Evolutionary conservation across 2,113 vertebrate genomes (phyloP), one percentile per base, ranked within the genome.

Genomic region (Zapus hudsonius): DNA sequence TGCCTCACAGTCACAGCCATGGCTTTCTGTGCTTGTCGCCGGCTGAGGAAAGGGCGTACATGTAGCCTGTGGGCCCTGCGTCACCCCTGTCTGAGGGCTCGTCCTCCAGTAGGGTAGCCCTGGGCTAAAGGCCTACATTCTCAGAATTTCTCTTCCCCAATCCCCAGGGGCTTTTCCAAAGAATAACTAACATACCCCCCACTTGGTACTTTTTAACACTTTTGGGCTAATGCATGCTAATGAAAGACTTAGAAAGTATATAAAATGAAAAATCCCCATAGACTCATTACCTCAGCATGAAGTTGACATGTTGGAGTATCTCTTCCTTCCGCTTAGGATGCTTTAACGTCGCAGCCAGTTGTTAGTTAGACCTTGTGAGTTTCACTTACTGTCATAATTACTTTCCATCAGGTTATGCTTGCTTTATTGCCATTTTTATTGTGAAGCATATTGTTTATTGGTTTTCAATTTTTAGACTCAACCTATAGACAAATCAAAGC

Each of bases 401-500:
- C 79, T 81, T 91, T 64, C 20, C 40, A 38, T 64, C 79, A 82
- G 31, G 16, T 84, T 75, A 47, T 0, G 59, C n/a, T 57, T 89
- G 63, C 52, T 78, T 92, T 85, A 3, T 79, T 66, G 89, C 47
- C 8, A 27, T 82, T 72, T 66, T 83, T 64, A 73, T 84, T 84
- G 86, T 29, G n/a, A 44, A 64, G 61, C 38, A 23, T 69, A 79
- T 75, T 84, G n/a, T 78, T 95, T 92, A 52, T 67, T 81, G 13
- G 7, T 69, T 84, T 31, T 92, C 38, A 72, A 5, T 47, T 70
- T 90, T 94, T 92, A 79, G 80, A 64, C 86, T 89, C 42, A 66
- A 83, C 12, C 67, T 79, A 16, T 66, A 66, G 66, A 86, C 40
- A 78, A 87, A 44, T 88, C n/a, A 70, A 52, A 94, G 74, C 44